These are phyloP conservation scores for Castor canadensis DNA, from an alignment of 2,113 vertebrate genomes.

Conservation along the genomic window DNA sequence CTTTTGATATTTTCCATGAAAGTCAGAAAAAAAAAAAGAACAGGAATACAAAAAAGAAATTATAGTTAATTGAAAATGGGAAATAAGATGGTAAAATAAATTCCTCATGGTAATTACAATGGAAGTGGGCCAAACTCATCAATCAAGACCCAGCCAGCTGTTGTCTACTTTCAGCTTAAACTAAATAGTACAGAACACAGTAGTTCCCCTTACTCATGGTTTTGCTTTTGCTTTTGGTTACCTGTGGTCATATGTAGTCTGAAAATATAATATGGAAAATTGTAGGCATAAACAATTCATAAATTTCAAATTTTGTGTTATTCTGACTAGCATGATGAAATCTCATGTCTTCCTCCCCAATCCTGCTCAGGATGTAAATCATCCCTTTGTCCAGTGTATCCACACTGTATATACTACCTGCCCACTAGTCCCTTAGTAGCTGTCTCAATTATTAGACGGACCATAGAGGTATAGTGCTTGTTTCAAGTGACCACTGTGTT, in stretches of 20 bases:
- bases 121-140: slow-evolving; percentile 53
- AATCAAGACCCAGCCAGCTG: background rate
- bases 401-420: too few relatives aligned
- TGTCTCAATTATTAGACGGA: too few relatives aligned
- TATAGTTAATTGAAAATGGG: background rate
- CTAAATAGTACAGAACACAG: background rate
- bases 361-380: too few relatives aligned
- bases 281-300: background rate
- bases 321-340: too few relatives aligned
- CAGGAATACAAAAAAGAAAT: slow-evolving; percentile 21
- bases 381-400: too few relatives aligned
- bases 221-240: background rate
- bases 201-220: background rate
- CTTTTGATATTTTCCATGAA: background rate
- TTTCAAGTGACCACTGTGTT: background rate
- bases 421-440: too few relatives aligned
- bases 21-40: background rate
- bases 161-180: background rate
- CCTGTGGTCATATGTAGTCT: background rate
- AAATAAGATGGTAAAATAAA: slow-evolving; percentile 38
- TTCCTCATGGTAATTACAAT: slow-evolving; percentile 38
- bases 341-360: too few relatives aligned
- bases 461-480: background rate
- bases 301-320: background rate
- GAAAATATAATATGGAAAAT: background rate